These are phyloP conservation scores for Picus viridis DNA, from an alignment of 2,797 vertebrate genomes.

Conservation along the genomic window DNA sequence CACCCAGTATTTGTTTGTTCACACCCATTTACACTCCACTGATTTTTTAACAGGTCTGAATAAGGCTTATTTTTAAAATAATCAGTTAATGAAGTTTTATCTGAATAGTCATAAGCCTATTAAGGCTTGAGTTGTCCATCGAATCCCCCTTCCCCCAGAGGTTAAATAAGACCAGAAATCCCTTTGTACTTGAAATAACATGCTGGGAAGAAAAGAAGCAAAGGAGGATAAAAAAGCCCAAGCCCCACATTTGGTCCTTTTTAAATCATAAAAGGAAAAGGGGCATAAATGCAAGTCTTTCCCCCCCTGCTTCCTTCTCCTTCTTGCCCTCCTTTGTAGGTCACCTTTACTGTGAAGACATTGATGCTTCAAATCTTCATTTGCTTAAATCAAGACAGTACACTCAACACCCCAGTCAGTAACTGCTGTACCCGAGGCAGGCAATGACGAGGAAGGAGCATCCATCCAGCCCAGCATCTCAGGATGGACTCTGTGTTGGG, in stretches of 20 bases:
- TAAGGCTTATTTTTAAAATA: conserved; percentile 39
- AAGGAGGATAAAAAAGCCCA: conserved; percentile 54
- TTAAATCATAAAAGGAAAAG: conserved; percentile 29
- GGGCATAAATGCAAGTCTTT: background rate
- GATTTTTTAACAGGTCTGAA: conserved; percentile 39
- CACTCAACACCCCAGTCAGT: background rate
- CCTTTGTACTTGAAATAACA: conserved; percentile 47
- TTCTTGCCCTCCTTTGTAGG: conserved; percentile 25
- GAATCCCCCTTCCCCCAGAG: conserved; percentile 2
- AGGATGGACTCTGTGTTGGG: accelerated
- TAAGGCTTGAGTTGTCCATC: background rate
- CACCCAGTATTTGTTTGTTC: conserved; percentile 41
- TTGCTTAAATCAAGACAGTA: conserved; percentile 23
- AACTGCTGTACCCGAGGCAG: accelerated
- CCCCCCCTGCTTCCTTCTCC: background rate
- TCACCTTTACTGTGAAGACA: conserved; percentile 49
- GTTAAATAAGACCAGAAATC: conserved; percentile 65
- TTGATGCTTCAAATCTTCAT: conserved; percentile 21
- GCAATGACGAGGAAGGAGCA: background rate
- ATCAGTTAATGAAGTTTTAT: conserved; percentile 56
- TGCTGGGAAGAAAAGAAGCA: background rate
- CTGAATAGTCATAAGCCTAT: conserved; percentile 56
- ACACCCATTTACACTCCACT: conserved; percentile 14
- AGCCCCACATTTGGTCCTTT: conserved; percentile 18
- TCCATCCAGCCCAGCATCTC: background rate